These are phyloP conservation scores for Drosophila kanapiae DNA, from an alignment of 1,140 invertebrate genomes.

Conservation along the genomic window DNA sequence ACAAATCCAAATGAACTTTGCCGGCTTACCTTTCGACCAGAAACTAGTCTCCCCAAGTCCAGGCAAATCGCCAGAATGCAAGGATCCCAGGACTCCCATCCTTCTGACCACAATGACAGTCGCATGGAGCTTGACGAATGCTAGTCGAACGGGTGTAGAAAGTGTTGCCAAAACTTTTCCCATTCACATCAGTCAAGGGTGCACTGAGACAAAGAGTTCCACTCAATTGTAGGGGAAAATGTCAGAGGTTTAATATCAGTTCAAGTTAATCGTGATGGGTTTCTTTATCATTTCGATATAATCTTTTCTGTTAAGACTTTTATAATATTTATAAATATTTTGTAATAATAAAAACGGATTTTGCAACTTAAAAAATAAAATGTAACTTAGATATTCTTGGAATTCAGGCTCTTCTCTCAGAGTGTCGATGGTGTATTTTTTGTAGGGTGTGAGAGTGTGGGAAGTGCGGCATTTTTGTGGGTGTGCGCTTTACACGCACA, in stretches of 20 bases:
- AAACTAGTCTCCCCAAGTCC: neutral
- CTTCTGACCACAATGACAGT: conserved; percentile 54
- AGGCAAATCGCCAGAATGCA: neutral
- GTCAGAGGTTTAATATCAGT: too few relatives aligned
- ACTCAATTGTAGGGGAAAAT: neutral
- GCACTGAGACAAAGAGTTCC: conserved; percentile 1
- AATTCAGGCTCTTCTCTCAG: neutral
- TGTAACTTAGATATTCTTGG: neutral
- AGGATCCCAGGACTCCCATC: neutral
- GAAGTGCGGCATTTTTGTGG: conserved; percentile 50
- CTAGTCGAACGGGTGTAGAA: conserved; percentile 25
- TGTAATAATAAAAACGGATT: neutral
- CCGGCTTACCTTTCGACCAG: conserved; percentile 11
- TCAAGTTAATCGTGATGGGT: neutral
- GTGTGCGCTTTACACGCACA: conserved; percentile 71
- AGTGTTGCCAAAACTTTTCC: conserved; percentile 51
- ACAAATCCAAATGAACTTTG: conserved; percentile 29
- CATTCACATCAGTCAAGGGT: conserved; percentile 48
- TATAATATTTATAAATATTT: neutral
- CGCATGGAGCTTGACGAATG: conserved; percentile 58
- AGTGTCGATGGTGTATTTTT: neutral
- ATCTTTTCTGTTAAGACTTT: too few relatives aligned
- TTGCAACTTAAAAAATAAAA: neutral
- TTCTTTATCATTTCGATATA: neutral
- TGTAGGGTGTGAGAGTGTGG: neutral